A percentile compares a stretch with the other conserved stretches of the same genome.
These are phyloP conservation scores for Oscheius onirici DNA, from an alignment of 2,888 invertebrate species.

Conservation along the genomic window DNA sequence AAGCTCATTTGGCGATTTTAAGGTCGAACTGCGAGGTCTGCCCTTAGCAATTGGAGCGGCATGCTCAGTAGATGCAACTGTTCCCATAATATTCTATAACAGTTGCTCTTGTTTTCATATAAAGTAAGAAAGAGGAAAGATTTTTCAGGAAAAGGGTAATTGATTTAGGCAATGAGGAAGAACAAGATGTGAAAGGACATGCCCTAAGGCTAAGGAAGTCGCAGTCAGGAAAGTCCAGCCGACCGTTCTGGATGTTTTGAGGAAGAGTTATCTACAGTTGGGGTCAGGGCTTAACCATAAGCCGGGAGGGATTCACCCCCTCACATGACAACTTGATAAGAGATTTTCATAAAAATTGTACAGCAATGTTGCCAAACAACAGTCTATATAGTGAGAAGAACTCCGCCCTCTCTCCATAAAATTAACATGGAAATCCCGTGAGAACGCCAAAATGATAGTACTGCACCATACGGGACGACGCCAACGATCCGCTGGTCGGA, in stretches of 20 bases:
- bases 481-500: constrained; percentile 10
- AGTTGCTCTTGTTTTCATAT: not conserved
- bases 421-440: not conserved
- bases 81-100: constrained; percentile 36
- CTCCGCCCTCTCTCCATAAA: not conserved
- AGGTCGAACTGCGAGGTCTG: not conserved
- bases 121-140: not conserved
- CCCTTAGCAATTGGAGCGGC: no score
- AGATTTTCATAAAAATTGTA: constrained; percentile 1
- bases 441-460: not conserved
- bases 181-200: not conserved
- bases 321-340: constrained; percentile 6
- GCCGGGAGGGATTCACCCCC: not conserved
- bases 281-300: constrained; percentile 20
- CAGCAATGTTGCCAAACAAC: not conserved
- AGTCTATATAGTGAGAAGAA: not conserved
- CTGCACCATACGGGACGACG: not conserved
- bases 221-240: not conserved
- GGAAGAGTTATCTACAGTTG: constrained; percentile 4
- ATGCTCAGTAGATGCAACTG: constrained; percentile 37
- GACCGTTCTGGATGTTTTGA: not conserved
- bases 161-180: not conserved
- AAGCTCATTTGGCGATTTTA: not conserved
- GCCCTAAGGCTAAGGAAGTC: constrained; percentile 1
- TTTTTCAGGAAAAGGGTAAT: not conserved